Evolutionary conservation across 2,797 vertebrate genomes (phyloP), one percentile per base, ranked within the genome.

Genomic region (Rhinella marina): DNA sequence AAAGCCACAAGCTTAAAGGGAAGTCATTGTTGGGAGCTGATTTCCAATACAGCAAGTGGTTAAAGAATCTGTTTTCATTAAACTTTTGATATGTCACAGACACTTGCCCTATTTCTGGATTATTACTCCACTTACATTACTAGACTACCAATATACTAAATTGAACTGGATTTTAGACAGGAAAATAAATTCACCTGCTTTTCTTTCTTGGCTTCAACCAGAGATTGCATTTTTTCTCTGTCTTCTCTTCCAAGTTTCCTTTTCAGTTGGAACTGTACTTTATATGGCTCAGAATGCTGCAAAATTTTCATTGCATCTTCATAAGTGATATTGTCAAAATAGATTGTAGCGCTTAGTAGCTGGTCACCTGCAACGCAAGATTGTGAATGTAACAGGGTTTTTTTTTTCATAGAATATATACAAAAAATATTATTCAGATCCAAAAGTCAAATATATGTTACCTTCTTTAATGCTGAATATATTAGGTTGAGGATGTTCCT

Each of bases 231-330:
- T 7, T 66, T 90, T 77, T 95, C 95, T 52, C 90, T 88, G 25
- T 93, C 93, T 77, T 94, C 93, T 32, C 88, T 50, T 48, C 90
- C 81, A 62, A 96, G 93, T 90, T 95, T 97, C 90, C 98, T 96
- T 92, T 95, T 98, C 91, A 99, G 90, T 91, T 95, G 96, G 87
- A 99, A 97, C 64, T 98, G 97, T 84, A 99, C 93, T 94, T 95
- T 97, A 92, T 98, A 99, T 0, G 97, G 96, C 90, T 98, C 97
- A 0, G 97, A 97, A 87, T 97, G 97, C 25, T 98, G 97, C 59
- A 99, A 94, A 91, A 99, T 99, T 92, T 98, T 97, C 86, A 99
- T 94, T 14, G 98, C 98, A 66, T 99, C 98, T 93, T 99, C 98
- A 9, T 98, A 99, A 68, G 96, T 95, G 80, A 99, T 96, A 88